Base-by-base conservation (phyloP, 1,140 invertebrate genomes). In the Drosophila kepulauana region DNA sequence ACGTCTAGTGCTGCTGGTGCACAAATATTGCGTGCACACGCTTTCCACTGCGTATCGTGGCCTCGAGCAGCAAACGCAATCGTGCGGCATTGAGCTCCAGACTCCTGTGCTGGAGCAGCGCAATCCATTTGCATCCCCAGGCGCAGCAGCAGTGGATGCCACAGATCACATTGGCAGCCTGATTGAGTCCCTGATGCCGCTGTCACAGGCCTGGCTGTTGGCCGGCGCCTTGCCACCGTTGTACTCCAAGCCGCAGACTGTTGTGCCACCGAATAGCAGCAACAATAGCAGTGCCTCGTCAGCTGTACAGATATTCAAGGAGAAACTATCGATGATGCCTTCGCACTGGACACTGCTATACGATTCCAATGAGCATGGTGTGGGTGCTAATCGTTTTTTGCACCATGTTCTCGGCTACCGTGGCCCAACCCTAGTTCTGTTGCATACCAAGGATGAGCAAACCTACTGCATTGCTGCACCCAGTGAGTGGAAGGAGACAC, bases 291-390 rank as follows among this genome's bases (percentile, higher is more conserved):
- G 80, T 38, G 82, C 91, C 10, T 84, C 85, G 85, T 54, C 94
- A 30, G 93, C 94, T 16, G 93, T 94, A 11, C 93, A 94, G 71
- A 93, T 94, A 43, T 95, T 95, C 88, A 93, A 96, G 78, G 93
- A 94, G 20, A 95, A 95, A 80, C 93, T 96, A 10, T 95, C 94
- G 63, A 93, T 94, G 73, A 93, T 95, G 76, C 95, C 95, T 1
- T 96, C 96, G 38, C 97, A 97, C 93, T 99, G 97, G 97, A 95
- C 95, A 5, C 93, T 96, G 38, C 93, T 98, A 11, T 99, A 98
- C 93, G 95, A 96, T 78, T 97, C 97, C 56, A 94, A 95, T 78
- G 95, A 97, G 62, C 96, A 98, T 91, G 98, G 97, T 2, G 93
- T 97, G 5, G 97, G 97, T 20, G 94, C 96, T 35, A 99, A 98